phyloP scores from a whole-genome alignment of 2,888 invertebrate species.

The Tetanocera ferruginea region DNA sequence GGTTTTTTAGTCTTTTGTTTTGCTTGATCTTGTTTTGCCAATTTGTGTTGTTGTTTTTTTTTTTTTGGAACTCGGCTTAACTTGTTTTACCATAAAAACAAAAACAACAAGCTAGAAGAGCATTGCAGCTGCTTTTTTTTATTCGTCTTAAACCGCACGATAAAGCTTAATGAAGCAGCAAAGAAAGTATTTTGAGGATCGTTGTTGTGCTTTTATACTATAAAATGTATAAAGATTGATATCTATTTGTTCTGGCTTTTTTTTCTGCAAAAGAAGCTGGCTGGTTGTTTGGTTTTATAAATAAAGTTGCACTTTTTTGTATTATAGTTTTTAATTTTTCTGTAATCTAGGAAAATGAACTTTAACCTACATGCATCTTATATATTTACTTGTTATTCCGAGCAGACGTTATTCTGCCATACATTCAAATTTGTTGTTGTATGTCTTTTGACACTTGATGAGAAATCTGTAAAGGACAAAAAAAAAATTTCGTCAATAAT shows the following conservation, averaged over 20 bases:
- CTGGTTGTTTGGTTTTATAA: too few species aligned
- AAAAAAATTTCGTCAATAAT: too few species aligned
- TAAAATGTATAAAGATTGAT: background rate
- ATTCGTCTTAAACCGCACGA: background rate
- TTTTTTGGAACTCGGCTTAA: background rate
- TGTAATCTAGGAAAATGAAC: too few species aligned
- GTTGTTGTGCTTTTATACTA: constrained; percentile 18
- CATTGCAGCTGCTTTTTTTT: background rate
- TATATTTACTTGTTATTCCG: too few species aligned
- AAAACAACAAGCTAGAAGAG: background rate
- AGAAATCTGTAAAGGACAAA: too few species aligned
- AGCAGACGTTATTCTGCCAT: too few species aligned
- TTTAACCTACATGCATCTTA: too few species aligned
- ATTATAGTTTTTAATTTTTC: too few species aligned
- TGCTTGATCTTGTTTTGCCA: background rate
- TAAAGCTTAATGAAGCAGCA: constrained; percentile 13
- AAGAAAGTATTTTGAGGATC: background rate
- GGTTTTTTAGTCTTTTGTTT: constrained; percentile 18
- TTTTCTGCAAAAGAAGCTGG: background rate
- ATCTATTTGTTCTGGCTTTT: background rate
- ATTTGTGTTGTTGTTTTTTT: background rate
- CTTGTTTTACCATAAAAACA: constrained; percentile 10
- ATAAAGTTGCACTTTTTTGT: too few species aligned
- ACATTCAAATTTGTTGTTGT: too few species aligned
- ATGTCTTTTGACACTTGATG: too few species aligned